Conservation (phyloP, 2,113 vertebrate genomes). For the Nipponia nippon region DNA sequence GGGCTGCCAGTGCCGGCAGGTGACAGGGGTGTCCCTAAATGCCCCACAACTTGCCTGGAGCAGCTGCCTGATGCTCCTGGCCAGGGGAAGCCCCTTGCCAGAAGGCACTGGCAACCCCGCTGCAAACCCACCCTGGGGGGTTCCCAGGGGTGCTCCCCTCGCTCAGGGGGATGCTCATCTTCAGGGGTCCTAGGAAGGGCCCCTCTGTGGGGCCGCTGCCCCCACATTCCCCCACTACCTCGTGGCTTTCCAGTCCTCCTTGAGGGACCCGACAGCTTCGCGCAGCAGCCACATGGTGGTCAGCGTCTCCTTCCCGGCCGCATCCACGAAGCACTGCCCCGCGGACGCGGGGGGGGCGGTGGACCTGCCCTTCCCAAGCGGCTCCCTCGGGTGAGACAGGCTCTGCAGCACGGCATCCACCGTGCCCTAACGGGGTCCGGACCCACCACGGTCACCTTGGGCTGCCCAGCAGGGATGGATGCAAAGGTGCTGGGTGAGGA, state of each 20-base stretch:
- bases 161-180: background rate
- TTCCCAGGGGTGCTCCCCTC: background rate
- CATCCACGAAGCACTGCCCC: slow-evolving; percentile 37
- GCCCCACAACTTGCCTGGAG: background rate
- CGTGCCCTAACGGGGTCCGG: accelerated
- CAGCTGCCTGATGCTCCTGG: accelerated
- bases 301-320: background rate
- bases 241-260: slow-evolving; percentile 30
- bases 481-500: background rate
- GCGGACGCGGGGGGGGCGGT: background rate
- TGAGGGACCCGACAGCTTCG: background rate
- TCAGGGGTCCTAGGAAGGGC: background rate
- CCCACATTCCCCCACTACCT: background rate
- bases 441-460: accelerated
- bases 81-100: background rate
- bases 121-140: accelerated
- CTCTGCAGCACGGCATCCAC: accelerated
- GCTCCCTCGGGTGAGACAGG: background rate
- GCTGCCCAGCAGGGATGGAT: too few relatives aligned
- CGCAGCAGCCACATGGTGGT: slow-evolving; percentile 35
- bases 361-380: too few relatives aligned
- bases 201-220: background rate
- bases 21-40: too few relatives aligned
- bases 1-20: background rate
- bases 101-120: background rate